Base-by-base conservation (phyloP, 2,888 invertebrate genomes). In the Aproaerema taeniolella region DNA sequence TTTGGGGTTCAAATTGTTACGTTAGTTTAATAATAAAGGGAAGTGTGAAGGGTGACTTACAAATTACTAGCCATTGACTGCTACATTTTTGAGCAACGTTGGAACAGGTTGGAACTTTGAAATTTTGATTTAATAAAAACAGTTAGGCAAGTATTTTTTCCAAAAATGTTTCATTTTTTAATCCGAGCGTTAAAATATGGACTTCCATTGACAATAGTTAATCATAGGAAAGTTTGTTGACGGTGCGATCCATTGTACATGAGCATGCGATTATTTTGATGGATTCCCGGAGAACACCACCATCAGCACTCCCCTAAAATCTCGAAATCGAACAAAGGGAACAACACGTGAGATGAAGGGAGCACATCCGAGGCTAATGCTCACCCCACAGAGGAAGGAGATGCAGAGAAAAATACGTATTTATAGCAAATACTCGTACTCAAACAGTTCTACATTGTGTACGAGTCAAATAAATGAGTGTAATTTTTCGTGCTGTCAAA, bases 401-500 rank as follows among this genome's bases (percentile, higher is more conserved):
- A 83, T 79, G 82, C 74, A 77, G 79, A 86, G 83, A 86, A 86
- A 85, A 86, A 86, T 86, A 66, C 83, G 85, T 86, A 86, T 87
- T 86, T 86, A 87, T 86, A 87, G 87, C 87, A 87, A 87, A 87
- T 87, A 87, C 85, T 83, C 81, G 82, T 86, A 86, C 86, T 86
- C 87, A 86, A 87, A 87, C 86, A 86, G 85, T 78, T 81, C 80
- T 80, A 87, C 86, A 87, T 87, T 87, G 87, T 87, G 83, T 86
- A 81, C 83, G 87, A 86, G 80, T 83, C 85, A 82, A 86, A 87
- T 87, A 87, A 87, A 87, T 87, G 87, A 83, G 69, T 59, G 72
- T 85, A 81, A 87, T 87, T 87, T 87, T 79, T 87, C 87, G 83
- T 80, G 69, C 76, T 87, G 87, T 87, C 87, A 87, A 87, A 87